Base-by-base conservation (phyloP, 1,140 invertebrate genomes). In the Arion vulgaris region DNA sequence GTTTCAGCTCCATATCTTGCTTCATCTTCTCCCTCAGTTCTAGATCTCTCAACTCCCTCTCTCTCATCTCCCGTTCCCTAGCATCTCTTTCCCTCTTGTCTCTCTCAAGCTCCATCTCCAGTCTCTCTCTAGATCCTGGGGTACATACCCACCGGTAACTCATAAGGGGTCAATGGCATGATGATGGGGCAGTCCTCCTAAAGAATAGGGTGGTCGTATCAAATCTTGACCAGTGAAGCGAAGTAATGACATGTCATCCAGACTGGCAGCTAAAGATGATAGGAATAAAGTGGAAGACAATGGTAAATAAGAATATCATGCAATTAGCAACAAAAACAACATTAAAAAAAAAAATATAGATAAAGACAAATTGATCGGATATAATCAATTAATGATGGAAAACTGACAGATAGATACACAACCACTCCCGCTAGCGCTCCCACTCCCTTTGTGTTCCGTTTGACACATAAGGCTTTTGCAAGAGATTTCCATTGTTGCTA, bases 71-170 rank as follows among this genome's bases (percentile, higher is more conserved):
- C 69, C 96, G 93, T 73, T 92, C 91, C 26, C 91, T 80, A 45
- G 97, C 95, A 90, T 97, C 96, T 36, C 96, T 92, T 90, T 97
- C 96, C 80, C 96, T 91, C 90, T 97, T 96, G 90, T 97, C 96
- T 87, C 95, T 93, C 88, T 97, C 96, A 68, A 97, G 91, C 89
- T 97, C 96, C 26, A 97, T 90, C 91, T 97, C 96, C 26, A 97
- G 91, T 62, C 94, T 91, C 91, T 97, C 96, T 41, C 96, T 92
- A 0, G 96, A 93, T 34, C 92, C 92, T n/a, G 92, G 91, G 0
- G 92, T 92, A 87, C 92, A 93, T 88, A 93, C 90, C 77, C 93
- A 87, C 71, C 92, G 89, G 86, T 92, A 93, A 77, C 91, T 89
- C 32, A 92, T 84, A 76, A 93, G 88, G 51, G 96, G 94, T 82